Evolutionary conservation across 1,140 invertebrate species (phyloP).

Genomic region (Proctacanthus coquilletti): DNA sequence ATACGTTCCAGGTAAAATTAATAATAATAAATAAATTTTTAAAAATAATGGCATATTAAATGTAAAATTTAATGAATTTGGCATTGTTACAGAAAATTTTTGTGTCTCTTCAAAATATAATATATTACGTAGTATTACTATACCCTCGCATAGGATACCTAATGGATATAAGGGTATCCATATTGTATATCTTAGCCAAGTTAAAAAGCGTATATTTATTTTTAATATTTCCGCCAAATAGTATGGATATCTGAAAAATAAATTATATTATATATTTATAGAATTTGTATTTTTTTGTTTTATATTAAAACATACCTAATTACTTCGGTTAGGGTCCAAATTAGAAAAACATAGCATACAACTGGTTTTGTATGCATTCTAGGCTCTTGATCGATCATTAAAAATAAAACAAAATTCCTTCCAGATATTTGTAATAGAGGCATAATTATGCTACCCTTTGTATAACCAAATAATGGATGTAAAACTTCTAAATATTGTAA

Average conservation of each 20-base stretch:
- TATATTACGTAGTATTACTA: conserved; percentile 63
- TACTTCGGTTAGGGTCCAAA: conserved; percentile 69
- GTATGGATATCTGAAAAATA: conserved; percentile 60
- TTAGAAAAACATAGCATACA: conserved; percentile 70
- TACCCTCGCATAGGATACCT: conserved; percentile 75
- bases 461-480: conserved; percentile 79
- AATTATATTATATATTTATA: conserved; percentile 3
- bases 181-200: conserved; percentile 81
- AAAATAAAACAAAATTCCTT: conserved; percentile 64
- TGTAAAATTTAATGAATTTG: conserved; percentile 71
- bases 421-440: conserved; percentile 58
- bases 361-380: conserved; percentile 75
- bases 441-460: conserved; percentile 50
- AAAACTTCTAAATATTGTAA: conserved; percentile 77
- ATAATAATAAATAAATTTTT: conserved; percentile 57
- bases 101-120: conserved; percentile 79
- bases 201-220: conserved; percentile 57
- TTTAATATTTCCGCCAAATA: conserved; percentile 72
- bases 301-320: conserved; percentile 41
- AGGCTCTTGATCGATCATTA: conserved; percentile 67
- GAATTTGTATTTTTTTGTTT: conserved; percentile 1
- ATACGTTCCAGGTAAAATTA: conserved; percentile 59
- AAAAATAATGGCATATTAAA: conserved; percentile 74
- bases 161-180: conserved; percentile 89
- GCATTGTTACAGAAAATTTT: conserved; percentile 58